Evolutionary conservation across 2,113 vertebrate genomes (phyloP), one percentile per base, ranked within the genome.

Genomic region (Mugil cephalus): DNA sequence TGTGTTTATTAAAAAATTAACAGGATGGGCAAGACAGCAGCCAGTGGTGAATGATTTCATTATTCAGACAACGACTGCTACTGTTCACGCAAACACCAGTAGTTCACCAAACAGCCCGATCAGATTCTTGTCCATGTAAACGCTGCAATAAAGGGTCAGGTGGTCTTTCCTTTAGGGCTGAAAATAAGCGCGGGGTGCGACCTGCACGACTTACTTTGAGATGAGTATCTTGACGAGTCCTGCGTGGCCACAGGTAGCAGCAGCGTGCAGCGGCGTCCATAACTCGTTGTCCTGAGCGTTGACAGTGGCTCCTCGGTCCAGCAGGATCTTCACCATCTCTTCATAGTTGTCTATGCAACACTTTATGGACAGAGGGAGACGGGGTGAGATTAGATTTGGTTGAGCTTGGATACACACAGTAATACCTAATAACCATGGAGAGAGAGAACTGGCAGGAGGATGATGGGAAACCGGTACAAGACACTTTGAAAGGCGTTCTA

Each of bases 281-380:
- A 99, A 92, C 89, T 99, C 98, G 0, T 99, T 99, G 93, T 99
- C 98, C 92, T 96, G 96, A 56, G 97, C 95, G 0, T 99, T 99
- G 65, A 98, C 96, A 0, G 94, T 95, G 24, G 97, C 97, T 42
- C 97, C 96, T 0, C 96, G 95, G 87, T 83, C 94, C 71, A 99
- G 91, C 38, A 99, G 93, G 74, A 99, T 92, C 89, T 95, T 96
- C 65, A 99, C 97, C 74, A 99, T 97, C 67, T 98, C 97, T 90
- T 99, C 97, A 39, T 97, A 99, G 93, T 99, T 98, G 93, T 99
- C 98, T 54, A 99, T 99, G 83, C 98, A 99, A 93, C 97, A 98
- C 97, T 99, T 88, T 13, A 9, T 53, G 1, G 13, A 19, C 19
- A 73, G 9, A 24, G 24, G 45, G 7, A 5, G 10, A 19, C 14